phyloP scores from a whole-genome alignment of 2,797 vertebrate species.

The Parauchenoglanis punctatus region DNA sequence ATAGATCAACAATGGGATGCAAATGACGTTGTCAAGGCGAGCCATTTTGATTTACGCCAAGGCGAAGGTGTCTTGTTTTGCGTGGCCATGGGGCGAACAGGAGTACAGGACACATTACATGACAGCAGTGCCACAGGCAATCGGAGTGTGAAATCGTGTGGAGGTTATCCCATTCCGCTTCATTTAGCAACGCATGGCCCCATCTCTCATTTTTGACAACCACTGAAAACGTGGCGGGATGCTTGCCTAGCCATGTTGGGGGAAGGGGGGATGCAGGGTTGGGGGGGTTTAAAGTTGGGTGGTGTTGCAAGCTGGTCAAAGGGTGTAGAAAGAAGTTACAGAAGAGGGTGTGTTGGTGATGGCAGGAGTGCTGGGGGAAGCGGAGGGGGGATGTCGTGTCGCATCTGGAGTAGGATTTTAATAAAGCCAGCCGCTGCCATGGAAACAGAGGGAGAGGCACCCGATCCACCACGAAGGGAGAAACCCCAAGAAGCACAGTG shows the following conservation, averaged over 20 bases:
- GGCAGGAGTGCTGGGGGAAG: slow-evolving; percentile 23
- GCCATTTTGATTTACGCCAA: slow-evolving; percentile 22
- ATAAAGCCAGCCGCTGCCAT: slow-evolving; percentile 80
- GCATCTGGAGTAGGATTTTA: slow-evolving; percentile 73
- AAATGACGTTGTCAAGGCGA: slow-evolving; percentile 40
- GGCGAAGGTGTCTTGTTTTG: slow-evolving; percentile 41
- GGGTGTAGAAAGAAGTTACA: slow-evolving; percentile 14
- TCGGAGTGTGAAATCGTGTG: slow-evolving; percentile 68
- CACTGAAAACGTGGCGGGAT: slow-evolving; percentile 64
- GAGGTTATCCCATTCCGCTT: slow-evolving; percentile 79
- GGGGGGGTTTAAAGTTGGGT: neutral
- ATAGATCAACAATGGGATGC: slow-evolving; percentile 18
- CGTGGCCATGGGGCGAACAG: slow-evolving; percentile 24
- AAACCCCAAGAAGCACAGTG: slow-evolving; percentile 57
- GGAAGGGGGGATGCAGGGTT: neutral
- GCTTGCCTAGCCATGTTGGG: slow-evolving; percentile 18
- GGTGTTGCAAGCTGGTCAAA: slow-evolving; percentile 22
- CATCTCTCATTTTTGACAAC: slow-evolving; percentile 84
- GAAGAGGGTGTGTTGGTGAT: slow-evolving; percentile 20
- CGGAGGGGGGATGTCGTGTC: slow-evolving; percentile 40
- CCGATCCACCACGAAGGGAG: slow-evolving; percentile 52
- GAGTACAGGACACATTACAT: slow-evolving; percentile 30
- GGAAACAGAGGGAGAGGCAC: slow-evolving; percentile 71
- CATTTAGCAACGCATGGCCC: slow-evolving; percentile 75
- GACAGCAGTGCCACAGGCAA: slow-evolving; percentile 54